phyloP scores from a whole-genome alignment of 2,113 vertebrate genomes.

The Elgaria multicarinata region DNA sequence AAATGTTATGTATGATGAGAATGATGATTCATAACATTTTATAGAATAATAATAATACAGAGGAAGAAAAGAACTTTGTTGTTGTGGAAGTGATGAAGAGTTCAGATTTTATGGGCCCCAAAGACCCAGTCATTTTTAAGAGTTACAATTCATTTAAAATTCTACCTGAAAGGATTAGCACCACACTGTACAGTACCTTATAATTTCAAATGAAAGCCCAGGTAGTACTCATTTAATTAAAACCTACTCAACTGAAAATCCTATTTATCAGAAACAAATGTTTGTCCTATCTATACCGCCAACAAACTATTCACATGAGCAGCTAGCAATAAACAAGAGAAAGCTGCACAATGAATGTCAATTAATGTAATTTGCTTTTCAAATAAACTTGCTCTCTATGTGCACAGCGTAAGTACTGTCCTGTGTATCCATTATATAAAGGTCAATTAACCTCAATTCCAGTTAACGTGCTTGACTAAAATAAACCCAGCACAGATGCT shows the following conservation, averaged over 20 bases:
- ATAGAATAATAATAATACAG: no score
- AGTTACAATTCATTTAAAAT: slow-evolving; percentile 49
- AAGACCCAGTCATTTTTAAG: slow-evolving; percentile 47
- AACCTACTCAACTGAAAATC: slow-evolving; percentile 78
- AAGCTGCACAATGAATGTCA: slow-evolving; percentile 77
- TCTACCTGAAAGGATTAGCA: slow-evolving; percentile 61
- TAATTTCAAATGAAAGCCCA: slow-evolving; percentile 62
- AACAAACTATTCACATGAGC: slow-evolving; percentile 78
- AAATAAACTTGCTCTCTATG: slow-evolving; percentile 70
- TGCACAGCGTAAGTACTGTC: slow-evolving; percentile 61
- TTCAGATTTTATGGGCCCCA: slow-evolving; percentile 30
- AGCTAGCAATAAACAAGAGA: slow-evolving; percentile 76
- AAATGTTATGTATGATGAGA: no score
- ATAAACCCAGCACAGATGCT: slow-evolving; percentile 62
- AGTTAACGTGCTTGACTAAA: slow-evolving; percentile 68
- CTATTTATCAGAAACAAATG: slow-evolving; percentile 80
- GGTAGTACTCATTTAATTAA: slow-evolving; percentile 77
- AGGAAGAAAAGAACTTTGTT: slow-evolving; percentile 27
- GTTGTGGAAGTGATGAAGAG: slow-evolving; percentile 37
- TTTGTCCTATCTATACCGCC: slow-evolving; percentile 74
- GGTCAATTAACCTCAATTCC: slow-evolving; percentile 61
- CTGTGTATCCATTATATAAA: slow-evolving; percentile 72
- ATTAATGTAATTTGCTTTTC: slow-evolving; percentile 76
- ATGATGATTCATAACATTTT: no score
- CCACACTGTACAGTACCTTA: slow-evolving; percentile 52